Evolutionary conservation across 2,888 invertebrate species (phyloP).

Genomic region (Saturnia japonica): DNA sequence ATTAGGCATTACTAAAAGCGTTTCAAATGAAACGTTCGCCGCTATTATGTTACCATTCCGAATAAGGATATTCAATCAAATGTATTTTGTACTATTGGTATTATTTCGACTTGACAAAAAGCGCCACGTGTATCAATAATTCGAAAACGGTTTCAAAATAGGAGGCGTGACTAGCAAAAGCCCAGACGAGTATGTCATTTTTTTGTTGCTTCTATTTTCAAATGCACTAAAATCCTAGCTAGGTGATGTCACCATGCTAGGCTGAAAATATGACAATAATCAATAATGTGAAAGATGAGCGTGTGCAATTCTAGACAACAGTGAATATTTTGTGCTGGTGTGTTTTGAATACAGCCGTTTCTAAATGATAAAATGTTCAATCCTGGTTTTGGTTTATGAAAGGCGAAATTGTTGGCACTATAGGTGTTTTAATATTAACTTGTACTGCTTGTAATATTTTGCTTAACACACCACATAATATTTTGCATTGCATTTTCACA

Average conservation of each 20-base stretch:
- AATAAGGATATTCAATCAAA: constrained; percentile 36
- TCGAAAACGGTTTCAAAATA: constrained; percentile 71
- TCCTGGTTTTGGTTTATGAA: not conserved
- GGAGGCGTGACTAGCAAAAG: constrained; percentile 64
- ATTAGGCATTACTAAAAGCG: constrained; percentile 73
- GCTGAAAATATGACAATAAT: constrained; percentile 71
- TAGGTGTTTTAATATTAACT: not conserved
- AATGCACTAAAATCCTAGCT: constrained; percentile 73
- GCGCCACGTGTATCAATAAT: constrained; percentile 35
- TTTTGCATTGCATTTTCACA: not conserved
- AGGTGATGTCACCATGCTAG: constrained; percentile 78
- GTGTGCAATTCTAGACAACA: constrained; percentile 77
- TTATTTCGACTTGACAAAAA: constrained; percentile 16
- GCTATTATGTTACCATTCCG: constrained; percentile 72
- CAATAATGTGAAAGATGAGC: constrained; percentile 68
- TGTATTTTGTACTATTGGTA: constrained; percentile 19
- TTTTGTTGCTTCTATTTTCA: constrained; percentile 45
- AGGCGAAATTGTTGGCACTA: not conserved
- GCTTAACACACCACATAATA: no score
- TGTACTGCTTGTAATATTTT: not conserved
- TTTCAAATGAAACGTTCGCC: constrained; percentile 55
- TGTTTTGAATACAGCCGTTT: constrained; percentile 36
- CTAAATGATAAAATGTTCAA: constrained; percentile 12
- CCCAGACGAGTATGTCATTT: constrained; percentile 44
- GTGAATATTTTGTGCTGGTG: constrained; percentile 75